Evolutionary conservation across 2,888 invertebrate species (phyloP), one percentile per base, ranked within the genome.

Genomic region (Pediacus dermestoides): DNA sequence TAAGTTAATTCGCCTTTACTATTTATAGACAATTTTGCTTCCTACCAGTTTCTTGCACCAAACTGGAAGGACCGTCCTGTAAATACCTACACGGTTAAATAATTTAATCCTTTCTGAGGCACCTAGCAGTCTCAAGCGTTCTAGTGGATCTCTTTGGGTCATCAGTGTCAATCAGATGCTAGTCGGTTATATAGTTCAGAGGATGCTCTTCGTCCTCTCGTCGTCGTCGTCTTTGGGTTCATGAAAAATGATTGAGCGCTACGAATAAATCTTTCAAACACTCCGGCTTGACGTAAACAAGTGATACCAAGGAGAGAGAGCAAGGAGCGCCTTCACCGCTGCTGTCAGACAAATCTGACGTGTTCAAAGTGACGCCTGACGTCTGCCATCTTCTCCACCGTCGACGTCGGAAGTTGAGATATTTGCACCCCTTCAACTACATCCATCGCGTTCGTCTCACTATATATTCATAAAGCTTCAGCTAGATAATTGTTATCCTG

Each of bases 231-330:
- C 18, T 18, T 3, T 23, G 28, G 6, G 14, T 39, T 50, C 55
- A 53, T 57, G 56, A 58, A 57, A 57, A 58, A 58, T 57, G 56
- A 57, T 55, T 53, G 55, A 55, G 47, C 52, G 49, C 43, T 41
- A 51, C 50, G 53, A 55, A 55, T 55, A 57, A 57, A 55, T 57
- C 57, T 57, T 57, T 56, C 55, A 53, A 55, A 55, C 53, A 49
- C 57, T 55, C 52, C 44, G 44, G 44, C 53, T 48, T 55, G 58
- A 58, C 57, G 51, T 55, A 53, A 58, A 58, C 56, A 57, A 58
- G 57, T 53, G 55, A 58, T 57, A 57, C 53, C 50, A 46, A 45
- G 45, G 46, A 51, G 44, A 43, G 51, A 53, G 53, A 43, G 42
- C 46, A 40, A 43, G 38, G 43, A 42, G 43, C 44, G 49, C 48